A percentile compares a stretch with the other conserved stretches of the same genome.
These are phyloP conservation scores for Hermodice carunculata DNA, from an alignment of 2,888 invertebrate species.

Conservation along the genomic window DNA sequence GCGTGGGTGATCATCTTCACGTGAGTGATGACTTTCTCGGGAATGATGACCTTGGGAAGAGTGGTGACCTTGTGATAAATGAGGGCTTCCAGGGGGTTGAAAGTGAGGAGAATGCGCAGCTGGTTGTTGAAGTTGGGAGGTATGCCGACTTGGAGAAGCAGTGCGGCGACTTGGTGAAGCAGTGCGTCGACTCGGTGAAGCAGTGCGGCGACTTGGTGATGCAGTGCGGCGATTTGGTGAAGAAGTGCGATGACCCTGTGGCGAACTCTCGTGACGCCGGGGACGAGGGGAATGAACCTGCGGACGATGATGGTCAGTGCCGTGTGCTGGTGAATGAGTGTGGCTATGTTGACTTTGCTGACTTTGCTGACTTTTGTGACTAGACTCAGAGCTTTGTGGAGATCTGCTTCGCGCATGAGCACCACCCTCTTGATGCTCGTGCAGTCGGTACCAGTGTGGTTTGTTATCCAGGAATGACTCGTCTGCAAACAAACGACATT, in stretches of 20 bases:
- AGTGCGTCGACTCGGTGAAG: background rate
- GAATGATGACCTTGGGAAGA: background rate
- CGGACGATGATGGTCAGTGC: too few species aligned
- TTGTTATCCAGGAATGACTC: conserved; percentile 72
- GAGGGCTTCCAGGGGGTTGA: background rate
- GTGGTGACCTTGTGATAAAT: background rate
- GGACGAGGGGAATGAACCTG: too few species aligned
- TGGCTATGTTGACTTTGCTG: too few species aligned
- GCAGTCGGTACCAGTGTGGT: conserved; percentile 73
- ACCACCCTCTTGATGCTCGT: conserved; percentile 23
- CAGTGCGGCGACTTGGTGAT: conserved; percentile 1
- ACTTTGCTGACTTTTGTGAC: too few species aligned
- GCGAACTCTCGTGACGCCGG: too few species aligned
- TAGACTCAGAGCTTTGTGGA: too few species aligned
- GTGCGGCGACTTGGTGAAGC: background rate
- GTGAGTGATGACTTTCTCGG: background rate
- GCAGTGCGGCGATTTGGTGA: too few species aligned
- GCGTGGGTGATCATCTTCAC: background rate
- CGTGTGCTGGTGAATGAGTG: too few species aligned
- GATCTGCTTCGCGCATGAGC: too few species aligned
- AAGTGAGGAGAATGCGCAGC: background rate
- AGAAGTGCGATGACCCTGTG: too few species aligned
- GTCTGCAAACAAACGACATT: conserved; percentile 63
- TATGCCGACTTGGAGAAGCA: background rate
- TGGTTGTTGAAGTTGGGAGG: background rate